Evolutionary conservation across 1,140 invertebrate species (phyloP).

Genomic region (Mya arenaria): DNA sequence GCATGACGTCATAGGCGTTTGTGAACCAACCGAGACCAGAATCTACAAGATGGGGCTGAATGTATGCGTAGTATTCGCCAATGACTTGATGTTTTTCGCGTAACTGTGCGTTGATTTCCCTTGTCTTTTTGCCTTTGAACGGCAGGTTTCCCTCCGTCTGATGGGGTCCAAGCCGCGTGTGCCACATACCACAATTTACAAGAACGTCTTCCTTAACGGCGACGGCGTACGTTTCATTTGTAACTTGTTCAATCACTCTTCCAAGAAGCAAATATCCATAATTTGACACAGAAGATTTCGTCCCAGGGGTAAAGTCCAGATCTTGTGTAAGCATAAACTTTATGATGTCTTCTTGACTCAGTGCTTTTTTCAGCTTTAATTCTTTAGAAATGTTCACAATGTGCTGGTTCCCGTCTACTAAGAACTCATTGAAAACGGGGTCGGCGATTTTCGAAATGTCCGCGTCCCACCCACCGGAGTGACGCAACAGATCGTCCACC

Average conservation of each 20-base stretch:
- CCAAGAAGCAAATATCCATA: constrained; percentile 79
- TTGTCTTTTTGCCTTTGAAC: constrained; percentile 24
- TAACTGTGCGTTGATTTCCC: constrained; percentile 38
- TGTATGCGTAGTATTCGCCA: constrained; percentile 59
- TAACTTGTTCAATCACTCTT: constrained; percentile 75
- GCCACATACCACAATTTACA: constrained; percentile 78
- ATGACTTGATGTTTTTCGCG: constrained; percentile 52
- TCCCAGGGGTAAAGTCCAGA: constrained; percentile 75
- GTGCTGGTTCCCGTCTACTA: constrained; percentile 56
- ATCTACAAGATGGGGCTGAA: constrained; percentile 65
- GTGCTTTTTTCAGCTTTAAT: constrained; percentile 56
- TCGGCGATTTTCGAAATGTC: constrained; percentile 68
- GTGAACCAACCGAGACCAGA: constrained; percentile 76
- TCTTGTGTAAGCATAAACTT: constrained; percentile 69
- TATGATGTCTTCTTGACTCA: constrained; percentile 64
- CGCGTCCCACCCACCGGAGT: constrained; percentile 75
- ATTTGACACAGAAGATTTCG: constrained; percentile 76
- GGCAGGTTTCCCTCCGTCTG: constrained; percentile 36
- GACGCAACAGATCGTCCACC: constrained; percentile 73
- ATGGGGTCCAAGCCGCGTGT: constrained; percentile 68
- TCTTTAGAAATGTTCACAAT: constrained; percentile 69
- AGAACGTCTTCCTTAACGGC: constrained; percentile 74
- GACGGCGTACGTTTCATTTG: constrained; percentile 70
- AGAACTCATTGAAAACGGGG: constrained; percentile 70
- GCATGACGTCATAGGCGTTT: constrained; percentile 73